Percentiles rank a stretch among this genome's conserved stretches.
Conservation (phyloP, 2,113 vertebrate genomes). For the Pelobates fuscus region DNA sequence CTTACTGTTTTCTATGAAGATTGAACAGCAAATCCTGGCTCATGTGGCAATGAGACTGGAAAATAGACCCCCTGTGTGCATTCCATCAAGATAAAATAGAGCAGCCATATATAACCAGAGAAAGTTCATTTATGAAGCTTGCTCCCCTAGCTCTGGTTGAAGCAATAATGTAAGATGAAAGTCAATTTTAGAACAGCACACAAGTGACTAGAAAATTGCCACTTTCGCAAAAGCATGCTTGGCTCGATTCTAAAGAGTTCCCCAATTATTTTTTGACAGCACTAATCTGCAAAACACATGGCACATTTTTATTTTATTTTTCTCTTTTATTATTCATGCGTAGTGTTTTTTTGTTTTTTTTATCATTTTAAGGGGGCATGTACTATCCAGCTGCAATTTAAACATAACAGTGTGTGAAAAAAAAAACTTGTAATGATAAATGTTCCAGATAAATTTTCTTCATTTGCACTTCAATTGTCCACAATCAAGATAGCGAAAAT, state of each 20-base stretch:
- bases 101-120: neutral
- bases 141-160: neutral
- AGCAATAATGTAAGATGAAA: conserved; percentile 30
- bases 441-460: too few species aligned
- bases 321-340: too few species aligned
- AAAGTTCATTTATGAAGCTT: conserved; percentile 10
- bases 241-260: conserved; percentile 11
- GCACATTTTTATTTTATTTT: too few species aligned
- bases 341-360: too few species aligned
- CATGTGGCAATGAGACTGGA: neutral
- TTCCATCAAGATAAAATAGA: conserved; percentile 36
- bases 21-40: neutral
- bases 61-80: conserved; percentile 21
- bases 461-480: too few species aligned
- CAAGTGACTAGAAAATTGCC: conserved; percentile 26
- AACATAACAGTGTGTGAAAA: too few species aligned
- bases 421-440: too few species aligned
- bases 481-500: too few species aligned
- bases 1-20: neutral
- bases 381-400: too few species aligned
- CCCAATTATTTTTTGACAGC: conserved; percentile 21
- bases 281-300: neutral
- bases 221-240: conserved; percentile 1
- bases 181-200: conserved; percentile 22
- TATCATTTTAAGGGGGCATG: too few species aligned